A percentile compares a stretch with the other conserved stretches of the same genome.
Evolutionary conservation across 2,888 invertebrate genomes (phyloP).

Genomic region (Latheticus oryzae): DNA sequence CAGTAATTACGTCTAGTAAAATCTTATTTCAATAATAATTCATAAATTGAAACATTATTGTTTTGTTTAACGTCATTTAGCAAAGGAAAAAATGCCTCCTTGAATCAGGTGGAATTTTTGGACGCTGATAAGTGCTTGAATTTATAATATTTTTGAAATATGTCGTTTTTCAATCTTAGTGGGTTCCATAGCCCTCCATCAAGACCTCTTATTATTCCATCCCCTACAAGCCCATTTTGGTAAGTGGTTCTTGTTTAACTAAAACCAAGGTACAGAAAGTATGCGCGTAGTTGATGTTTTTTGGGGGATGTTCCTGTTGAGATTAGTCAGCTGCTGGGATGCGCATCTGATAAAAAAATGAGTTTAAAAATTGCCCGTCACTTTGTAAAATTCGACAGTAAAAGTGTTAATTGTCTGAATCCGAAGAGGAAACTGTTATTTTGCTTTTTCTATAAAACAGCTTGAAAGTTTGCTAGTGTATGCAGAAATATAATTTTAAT

Average conservation of each 20-base stretch:
- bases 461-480: too few species aligned
- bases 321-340: not conserved
- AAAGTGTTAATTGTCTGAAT: too few species aligned
- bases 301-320: too few species aligned
- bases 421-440: too few species aligned
- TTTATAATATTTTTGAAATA: conserved; percentile 36
- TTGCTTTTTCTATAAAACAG: too few species aligned
- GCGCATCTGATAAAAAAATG: too few species aligned
- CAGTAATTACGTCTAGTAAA: conserved; percentile 28
- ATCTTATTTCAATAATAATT: conserved; percentile 5
- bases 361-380: too few species aligned
- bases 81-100: conserved; percentile 26
- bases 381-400: too few species aligned
- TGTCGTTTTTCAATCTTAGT: conserved; percentile 58
- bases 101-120: conserved; percentile 7
- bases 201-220: conserved; percentile 57
- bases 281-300: conserved; percentile 6
- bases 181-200: conserved; percentile 56
- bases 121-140: conserved; percentile 27
- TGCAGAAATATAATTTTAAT: too few species aligned
- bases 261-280: not conserved
- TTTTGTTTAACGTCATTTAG: not conserved
- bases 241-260: conserved; percentile 48
- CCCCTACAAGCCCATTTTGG: conserved; percentile 61
- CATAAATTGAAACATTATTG: not conserved